Evolutionary conservation across 2,113 vertebrate genomes (phyloP), one percentile per base, ranked within the genome.

Genomic region (Spheniscus mendiculus): DNA sequence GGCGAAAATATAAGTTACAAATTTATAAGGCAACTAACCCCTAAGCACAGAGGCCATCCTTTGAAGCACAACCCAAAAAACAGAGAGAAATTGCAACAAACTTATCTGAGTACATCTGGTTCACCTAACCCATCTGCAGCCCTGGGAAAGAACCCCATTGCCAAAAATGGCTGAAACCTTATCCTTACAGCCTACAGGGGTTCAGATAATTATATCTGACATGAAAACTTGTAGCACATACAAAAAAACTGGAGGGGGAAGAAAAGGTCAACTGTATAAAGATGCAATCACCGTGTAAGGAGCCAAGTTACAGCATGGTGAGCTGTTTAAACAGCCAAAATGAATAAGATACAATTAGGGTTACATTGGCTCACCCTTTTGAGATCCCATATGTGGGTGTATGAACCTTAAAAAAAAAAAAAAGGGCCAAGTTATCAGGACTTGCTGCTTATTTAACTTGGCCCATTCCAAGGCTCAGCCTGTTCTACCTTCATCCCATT

Each of bases 141-240:
- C 81, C 94, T 96, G 95, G 96, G 94, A 97, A 97, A 96, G 94
- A 96, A 90, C 94, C 93, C 78, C 89, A 88, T 62, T 96, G 94
- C 96, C 96, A 96, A 91, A 96, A 97, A 89, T 81, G 93, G 84
- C 91, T 97, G 97, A 97, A 97, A 96, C 95, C 74, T 96, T 97
- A 97, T 91, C 97, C 97, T 70, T 66, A 93, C 78, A 97, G 96
- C 96, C 96, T 96, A 94, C 94, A n/a, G 95, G 95, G 91, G 95
- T 97, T 96, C 96, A 88, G 91, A 95, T 96, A 97, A 97, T 96
- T 97, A 90, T 95, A 97, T 97, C 92, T 94, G 95, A 97, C 97
- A 96, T 93, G 93, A 97, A 97, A 97, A 97, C 97, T 96, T 97
- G 96, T 97, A 97, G 89, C 94, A 97, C 94, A 89, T 85, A 93